A percentile compares a stretch with the other conserved stretches of the same genome.
Evolutionary conservation across 2,797 vertebrate species (phyloP).

Genomic region (Leptodactylus fallax): DNA sequence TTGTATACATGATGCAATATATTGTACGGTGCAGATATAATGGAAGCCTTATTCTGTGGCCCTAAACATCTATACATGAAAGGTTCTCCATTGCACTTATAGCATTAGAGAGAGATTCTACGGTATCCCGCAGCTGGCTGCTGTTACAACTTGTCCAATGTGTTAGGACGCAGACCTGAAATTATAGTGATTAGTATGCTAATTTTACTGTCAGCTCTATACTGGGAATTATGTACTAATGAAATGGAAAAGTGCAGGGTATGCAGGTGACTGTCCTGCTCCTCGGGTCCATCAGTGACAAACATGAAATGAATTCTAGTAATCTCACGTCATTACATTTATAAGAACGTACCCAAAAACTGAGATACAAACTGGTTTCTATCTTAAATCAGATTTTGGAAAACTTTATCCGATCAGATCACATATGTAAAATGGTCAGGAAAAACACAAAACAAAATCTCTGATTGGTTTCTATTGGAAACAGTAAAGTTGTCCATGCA

Average conservation of each 20-base stretch:
- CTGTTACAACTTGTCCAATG: not conserved
- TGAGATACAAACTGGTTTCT: not conserved
- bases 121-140: not conserved
- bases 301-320: too few relatives aligned
- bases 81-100: not conserved
- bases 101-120: not conserved
- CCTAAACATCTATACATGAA: constrained; percentile 3
- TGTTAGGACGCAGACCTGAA: not conserved
- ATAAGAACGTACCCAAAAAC: not conserved
- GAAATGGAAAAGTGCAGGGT: not conserved
- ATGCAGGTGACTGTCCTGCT: not conserved
- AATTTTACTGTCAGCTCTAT: not conserved
- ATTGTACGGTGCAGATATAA: too few relatives aligned
- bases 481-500: too few relatives aligned
- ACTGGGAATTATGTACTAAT: not conserved
- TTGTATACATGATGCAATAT: too few relatives aligned
- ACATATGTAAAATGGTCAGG: too few relatives aligned
- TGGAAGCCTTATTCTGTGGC: not conserved
- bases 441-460: too few relatives aligned
- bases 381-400: too few relatives aligned
- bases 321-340: not conserved
- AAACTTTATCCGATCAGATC: too few relatives aligned
- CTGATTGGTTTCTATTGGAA: too few relatives aligned
- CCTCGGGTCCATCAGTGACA: not conserved
- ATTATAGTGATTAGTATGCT: not conserved